Base-by-base conservation (phyloP, 2,113 vertebrate species). In the Corythoichthys haematopterus region DNA sequence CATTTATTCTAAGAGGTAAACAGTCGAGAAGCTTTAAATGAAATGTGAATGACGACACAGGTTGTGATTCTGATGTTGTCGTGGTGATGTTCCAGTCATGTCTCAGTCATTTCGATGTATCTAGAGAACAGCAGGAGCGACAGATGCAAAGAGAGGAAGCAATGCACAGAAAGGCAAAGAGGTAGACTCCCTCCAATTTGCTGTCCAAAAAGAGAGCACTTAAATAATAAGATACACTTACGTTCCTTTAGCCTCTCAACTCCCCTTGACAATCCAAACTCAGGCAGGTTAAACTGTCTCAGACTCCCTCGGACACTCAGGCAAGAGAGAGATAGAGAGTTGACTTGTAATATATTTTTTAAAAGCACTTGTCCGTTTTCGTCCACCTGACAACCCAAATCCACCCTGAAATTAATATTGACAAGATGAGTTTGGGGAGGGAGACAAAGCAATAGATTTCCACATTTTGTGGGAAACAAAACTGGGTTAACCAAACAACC, bases 201-300 rank as follows among this genome's bases (percentile, higher is more conserved):
- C 91, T 68, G 65, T 80, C 87, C 86, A 90, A 90, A 12, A 88
- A 89, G 79, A 91, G 88, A 96, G 93, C 94, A 94, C 93, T 95
- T 95, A 93, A 66, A 60, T 51, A 37, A 68, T 55, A 62, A 57
- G 15, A 35, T 6, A 47, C 78, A 80, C 91, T 88, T 75, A 68
- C 73, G 76, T 85, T 84, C 89, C 80, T 87, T 87, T 68, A 60
- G 62, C 81, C 87, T 82, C 81, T 14, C n/a, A 6, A 12, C 6
- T 43, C 90, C 88, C 85, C 85, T 86, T 90, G 94, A 96, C 95
- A 97, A 96, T 97, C 94, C 89, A 87, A 90, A 85, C 88, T 88
- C 89, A 88, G 91, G 89, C 91, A 87, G 92, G 89, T 64, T 77
- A 84, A 85, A 81, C 90, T 87, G 67, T 86, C 77, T 81, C 35